Base-by-base conservation (phyloP, 1,140 invertebrate genomes). In the Zaprionus ghesquierei region DNA sequence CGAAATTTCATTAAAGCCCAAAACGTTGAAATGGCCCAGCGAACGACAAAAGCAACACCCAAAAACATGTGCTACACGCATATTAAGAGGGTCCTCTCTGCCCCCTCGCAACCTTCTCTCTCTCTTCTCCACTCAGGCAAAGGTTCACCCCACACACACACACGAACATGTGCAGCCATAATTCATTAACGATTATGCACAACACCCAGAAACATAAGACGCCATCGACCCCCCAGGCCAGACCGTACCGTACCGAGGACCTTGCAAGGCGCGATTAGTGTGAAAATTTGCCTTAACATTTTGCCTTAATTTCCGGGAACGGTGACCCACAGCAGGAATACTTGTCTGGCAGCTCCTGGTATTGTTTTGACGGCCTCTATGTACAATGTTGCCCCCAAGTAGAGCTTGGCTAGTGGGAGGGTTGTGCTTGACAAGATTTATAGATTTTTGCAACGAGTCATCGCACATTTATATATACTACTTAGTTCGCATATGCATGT, bases 181-280 rank as follows among this genome's bases (percentile, higher is more conserved):
- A 86, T 86, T 86, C 82, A 86, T 87, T 86, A 86, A 86, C 82
- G 82, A 86, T 86, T 86, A 86, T 86, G 82, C 82, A 81, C 78
- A 70, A 79, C 81, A 78, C 75, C 75, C 66, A 64, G 60, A 62
- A 71, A 62, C 66, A 77, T 73, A 61, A 77, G 70, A 77, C 56
- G 38, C 38, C 25, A 76, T 41, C 29, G 23, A 13, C 38, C 38
- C 22, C 29, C 50, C 22, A 41, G 1, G 38, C 18, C 55, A 44
- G 20, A 44, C 27, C 15, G 44, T 6, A 27, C 61, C 27, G 5
- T 18, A 46, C 59, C 62, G 49, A 25, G 69, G 53, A 29, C 53
- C 25, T 71, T 58, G 72, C 53, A 53, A 64, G 49, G 60, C 50
- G 60, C 55, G 78, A 77, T 74, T 68, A 75, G 62, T 79, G 72